Evolutionary conservation across 64 coral and sea anemone species (phyloP), one percentile per base, ranked within the genome.

Genomic region (Orbicella faveolata): DNA sequence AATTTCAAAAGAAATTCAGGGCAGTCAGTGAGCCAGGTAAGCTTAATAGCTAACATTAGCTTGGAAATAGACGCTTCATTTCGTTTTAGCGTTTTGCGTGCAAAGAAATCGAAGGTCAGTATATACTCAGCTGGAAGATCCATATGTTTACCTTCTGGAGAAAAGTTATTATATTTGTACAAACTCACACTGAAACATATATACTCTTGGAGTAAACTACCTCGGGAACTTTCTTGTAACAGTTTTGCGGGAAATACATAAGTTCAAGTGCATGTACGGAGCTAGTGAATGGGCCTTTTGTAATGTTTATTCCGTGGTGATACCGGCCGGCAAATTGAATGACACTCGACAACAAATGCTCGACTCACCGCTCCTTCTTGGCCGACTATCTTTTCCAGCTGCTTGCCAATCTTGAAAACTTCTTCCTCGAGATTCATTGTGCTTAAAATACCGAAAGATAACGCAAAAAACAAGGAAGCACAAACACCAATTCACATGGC

Each of bases 371-470:
- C 83, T 87, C 86, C 87, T 74, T 95, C 83, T 52, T 95, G 81
- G 37, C 61, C 53, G 10, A 95, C 93, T 54, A 95, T 95, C 77
- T 95, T 95, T 68, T 95, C 93, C 53, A 95, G 77, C 76, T 95
- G 93, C 62, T 88, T 95, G 15, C 89, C 93, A 75, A 95, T 82
- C 67, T 87, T 88, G 36, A 79, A 80, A 75, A 95, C 93, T 78
- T 95, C 93, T 67, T 91, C 82, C 55, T 95, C 93, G 33, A 91
- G 64, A 44, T 65, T 75, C 93, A 95, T 95, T 36, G 57, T 74
- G 36, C n/a, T 80, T 21, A 13, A 36, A 79, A 13, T 84, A 67
- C n/a, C 35, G 62, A 70, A 8, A 3, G 63, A 85, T 15, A 4
- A 2, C 35, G 63, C 62, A 16, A 85, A 70, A 30, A 72, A 18